Evolutionary conservation across 2,888 invertebrate species (phyloP), one percentile per base, ranked within the genome.

Genomic region (Idaea dimidiata): DNA sequence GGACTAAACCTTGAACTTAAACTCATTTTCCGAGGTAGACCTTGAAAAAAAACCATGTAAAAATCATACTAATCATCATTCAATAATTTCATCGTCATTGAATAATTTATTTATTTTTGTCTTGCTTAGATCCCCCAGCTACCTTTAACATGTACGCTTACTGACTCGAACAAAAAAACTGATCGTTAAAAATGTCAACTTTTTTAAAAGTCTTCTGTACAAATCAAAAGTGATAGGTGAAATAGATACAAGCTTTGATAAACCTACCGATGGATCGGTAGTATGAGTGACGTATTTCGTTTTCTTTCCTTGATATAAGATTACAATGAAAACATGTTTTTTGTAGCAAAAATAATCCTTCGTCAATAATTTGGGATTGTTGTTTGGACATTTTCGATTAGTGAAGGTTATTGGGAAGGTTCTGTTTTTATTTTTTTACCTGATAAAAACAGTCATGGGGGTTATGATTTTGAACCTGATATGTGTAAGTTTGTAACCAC

Each of bases 301-400:
- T 43, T 43, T 43, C 14, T 14, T 8, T 10, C 43, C 43, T 43
- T 10, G 24, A 5, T 43, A 43, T 43, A 43, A 14, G 43, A 43
- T 43, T 43, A 43, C 43, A 14, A 43, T 43, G 43, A 14, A 14
- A 43, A 43, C 43, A 43, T 7, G 14, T 10, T 43, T 43, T 43
- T 43, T 43, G 43, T 43, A 43, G 43, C 43, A 43, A 43, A 24
- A 43, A 14, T 14, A 6, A 10, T 43, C 43, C 43, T 43, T 43
- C 43, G 43, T 43, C 43, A 43, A 43, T 43, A 43, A 43, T 43
- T 43, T 43, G 43, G 43, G 43, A 43, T 43, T 43, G 43, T 43
- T 43, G 43, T 43, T 43, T 43, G 43, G 43, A 43, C 43, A 43
- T 43, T 43, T 43, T 43, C 43, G 43, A 43, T 43, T 43, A 43